phyloP scores from a whole-genome alignment of 2,888 invertebrate genomes.

The Eulithis prunata region DNA sequence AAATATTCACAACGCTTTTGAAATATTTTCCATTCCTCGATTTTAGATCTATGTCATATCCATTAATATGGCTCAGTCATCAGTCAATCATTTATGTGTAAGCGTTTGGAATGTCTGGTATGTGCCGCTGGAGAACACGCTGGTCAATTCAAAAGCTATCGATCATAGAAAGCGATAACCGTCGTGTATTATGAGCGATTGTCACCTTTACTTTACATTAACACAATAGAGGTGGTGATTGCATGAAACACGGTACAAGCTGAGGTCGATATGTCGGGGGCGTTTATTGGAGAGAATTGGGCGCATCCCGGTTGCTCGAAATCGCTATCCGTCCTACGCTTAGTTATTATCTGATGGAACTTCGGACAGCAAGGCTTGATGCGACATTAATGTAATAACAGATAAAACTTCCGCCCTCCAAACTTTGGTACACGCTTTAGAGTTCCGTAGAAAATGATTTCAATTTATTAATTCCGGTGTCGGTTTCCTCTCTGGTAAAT shows the following conservation, averaged over 20 bases:
- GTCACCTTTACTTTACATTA: slow-evolving; percentile 67
- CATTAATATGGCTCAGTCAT: slow-evolving; percentile 58
- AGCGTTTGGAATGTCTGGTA: slow-evolving; percentile 61
- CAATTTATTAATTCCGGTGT: slow-evolving; percentile 44
- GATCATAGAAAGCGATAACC: slow-evolving; percentile 60
- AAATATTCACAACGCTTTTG: slow-evolving; percentile 32
- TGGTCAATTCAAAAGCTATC: slow-evolving; percentile 68
- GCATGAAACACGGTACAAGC: slow-evolving; percentile 56
- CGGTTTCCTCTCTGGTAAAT: slow-evolving; percentile 25
- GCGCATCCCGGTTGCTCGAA: slow-evolving; percentile 82
- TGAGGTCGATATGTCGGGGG: slow-evolving; percentile 75
- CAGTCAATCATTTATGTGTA: slow-evolving; percentile 61
- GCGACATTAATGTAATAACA: slow-evolving; percentile 64
- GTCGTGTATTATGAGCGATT: slow-evolving; percentile 58
- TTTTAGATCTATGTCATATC: slow-evolving; percentile 55
- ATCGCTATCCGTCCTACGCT: slow-evolving; percentile 79
- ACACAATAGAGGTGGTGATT: slow-evolving; percentile 66
- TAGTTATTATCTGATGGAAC: slow-evolving; percentile 71
- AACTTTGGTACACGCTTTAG: slow-evolving; percentile 45
- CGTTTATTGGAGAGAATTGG: slow-evolving; percentile 83
- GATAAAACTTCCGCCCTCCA: slow-evolving; percentile 59
- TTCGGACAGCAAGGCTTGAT: slow-evolving; percentile 64
- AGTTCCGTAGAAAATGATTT: slow-evolving; percentile 46
- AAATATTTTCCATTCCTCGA: slow-evolving; percentile 40
- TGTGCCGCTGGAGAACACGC: slow-evolving; percentile 62